phyloP scores from a whole-genome alignment of 2,113 vertebrate species.

The Pterophyllum scalare region DNA sequence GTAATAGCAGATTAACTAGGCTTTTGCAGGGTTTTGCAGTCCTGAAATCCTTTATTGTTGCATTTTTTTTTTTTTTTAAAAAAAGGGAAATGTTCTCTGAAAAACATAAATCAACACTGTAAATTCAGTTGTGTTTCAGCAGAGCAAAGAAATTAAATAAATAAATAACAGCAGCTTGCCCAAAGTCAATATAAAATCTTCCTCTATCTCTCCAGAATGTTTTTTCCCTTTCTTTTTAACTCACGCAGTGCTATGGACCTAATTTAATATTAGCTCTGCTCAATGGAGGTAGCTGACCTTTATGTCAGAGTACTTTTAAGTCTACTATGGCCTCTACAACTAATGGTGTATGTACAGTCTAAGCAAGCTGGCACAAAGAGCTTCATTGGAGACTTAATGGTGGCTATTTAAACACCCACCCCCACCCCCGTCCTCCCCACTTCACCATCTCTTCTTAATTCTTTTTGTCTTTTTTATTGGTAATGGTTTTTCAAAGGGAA shows the following conservation, averaged over 20 bases:
- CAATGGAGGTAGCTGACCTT: conserved; percentile 65
- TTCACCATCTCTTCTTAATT: conserved; percentile 17
- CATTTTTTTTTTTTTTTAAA: background rate
- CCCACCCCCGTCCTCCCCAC: too few species aligned
- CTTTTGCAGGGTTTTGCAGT: background rate
- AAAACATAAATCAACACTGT: background rate
- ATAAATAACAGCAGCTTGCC: background rate
- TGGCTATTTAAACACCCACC: conserved; percentile 55
- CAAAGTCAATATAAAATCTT: conserved; percentile 39
- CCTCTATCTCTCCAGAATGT: conserved; percentile 16
- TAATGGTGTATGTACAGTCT: conserved; percentile 69
- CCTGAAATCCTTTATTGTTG: background rate
- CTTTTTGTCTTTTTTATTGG: conserved; percentile 40
- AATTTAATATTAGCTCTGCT: conserved; percentile 72
- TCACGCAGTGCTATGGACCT: conserved; percentile 41
- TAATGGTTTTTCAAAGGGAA: conserved; percentile 43
- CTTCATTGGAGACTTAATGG: conserved; percentile 73
- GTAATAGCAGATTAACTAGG: background rate
- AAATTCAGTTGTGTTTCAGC: conserved; percentile 19
- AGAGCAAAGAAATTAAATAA: background rate
- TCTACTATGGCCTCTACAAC: conserved; percentile 47
- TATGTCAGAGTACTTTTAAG: conserved; percentile 58
- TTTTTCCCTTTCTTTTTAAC: conserved; percentile 14
- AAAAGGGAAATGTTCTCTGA: background rate
- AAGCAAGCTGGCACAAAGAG: conserved; percentile 41